phyloP scores from a whole-genome alignment of 1,140 invertebrate species.

The Drosophila cardini region DNA sequence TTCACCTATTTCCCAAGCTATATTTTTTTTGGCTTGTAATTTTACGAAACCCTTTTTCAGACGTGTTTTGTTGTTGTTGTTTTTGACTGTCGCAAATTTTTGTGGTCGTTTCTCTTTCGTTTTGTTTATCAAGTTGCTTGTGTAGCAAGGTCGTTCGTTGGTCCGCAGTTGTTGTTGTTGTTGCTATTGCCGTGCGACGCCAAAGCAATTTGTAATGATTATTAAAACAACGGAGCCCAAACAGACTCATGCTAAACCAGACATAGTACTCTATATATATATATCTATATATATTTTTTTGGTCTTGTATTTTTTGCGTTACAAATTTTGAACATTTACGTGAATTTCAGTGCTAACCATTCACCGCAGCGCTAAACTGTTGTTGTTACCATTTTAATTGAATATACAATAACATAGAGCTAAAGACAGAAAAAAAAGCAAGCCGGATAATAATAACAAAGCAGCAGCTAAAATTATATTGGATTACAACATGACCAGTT shows the following conservation, averaged over 20 bases:
- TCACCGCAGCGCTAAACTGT: constrained; percentile 55
- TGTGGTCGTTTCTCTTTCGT: constrained; percentile 48
- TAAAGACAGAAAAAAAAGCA: too few species aligned
- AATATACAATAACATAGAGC: constrained; percentile 66
- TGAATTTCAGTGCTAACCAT: constrained; percentile 56
- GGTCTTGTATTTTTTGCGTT: constrained; percentile 13
- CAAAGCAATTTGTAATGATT: constrained; percentile 80
- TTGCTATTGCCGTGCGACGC: constrained; percentile 48
- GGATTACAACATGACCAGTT: constrained; percentile 69
- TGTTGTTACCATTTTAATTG: constrained; percentile 75
- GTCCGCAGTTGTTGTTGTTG: constrained; percentile 40
- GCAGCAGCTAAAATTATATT: constrained; percentile 69
- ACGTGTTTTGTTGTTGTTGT: constrained; percentile 41
- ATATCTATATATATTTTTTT: constrained; percentile 12
- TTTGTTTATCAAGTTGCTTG: constrained; percentile 52
- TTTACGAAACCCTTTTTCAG: constrained; percentile 48
- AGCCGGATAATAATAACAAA: constrained; percentile 51
- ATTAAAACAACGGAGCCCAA: constrained; percentile 74
- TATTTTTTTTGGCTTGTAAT: constrained; percentile 38
- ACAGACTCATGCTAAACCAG: constrained; percentile 42
- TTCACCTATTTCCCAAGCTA: constrained; percentile 46
- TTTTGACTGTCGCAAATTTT: constrained; percentile 47
- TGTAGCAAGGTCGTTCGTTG: constrained; percentile 82
- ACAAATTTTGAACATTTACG: constrained; percentile 45
- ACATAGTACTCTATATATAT: constrained; percentile 21